These are phyloP conservation scores for Tenthredo notha DNA, from an alignment of 2,888 invertebrate genomes.

Conservation along the genomic window DNA sequence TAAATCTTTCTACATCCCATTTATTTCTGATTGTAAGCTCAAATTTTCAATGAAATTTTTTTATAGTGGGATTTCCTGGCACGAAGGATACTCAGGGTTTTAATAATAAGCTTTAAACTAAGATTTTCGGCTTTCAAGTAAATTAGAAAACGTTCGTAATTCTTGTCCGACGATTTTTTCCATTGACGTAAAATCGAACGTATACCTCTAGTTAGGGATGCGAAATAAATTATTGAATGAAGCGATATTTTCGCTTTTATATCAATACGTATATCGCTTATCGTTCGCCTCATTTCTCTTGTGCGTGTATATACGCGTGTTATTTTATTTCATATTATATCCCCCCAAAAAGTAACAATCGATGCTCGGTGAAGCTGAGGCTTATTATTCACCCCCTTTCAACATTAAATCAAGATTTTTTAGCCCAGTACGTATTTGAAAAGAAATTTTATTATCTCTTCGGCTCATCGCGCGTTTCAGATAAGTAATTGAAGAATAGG, in stretches of 20 bases:
- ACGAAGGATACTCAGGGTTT: background rate
- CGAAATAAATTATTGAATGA: background rate
- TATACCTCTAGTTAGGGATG: background rate
- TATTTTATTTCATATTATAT: background rate
- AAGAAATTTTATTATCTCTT: background rate
- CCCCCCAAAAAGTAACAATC: background rate
- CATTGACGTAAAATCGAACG: conserved; percentile 11
- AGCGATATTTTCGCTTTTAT: background rate
- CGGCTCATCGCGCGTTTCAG: background rate
- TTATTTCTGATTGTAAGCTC: background rate
- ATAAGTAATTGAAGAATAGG: conserved; percentile 2
- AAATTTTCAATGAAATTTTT: background rate
- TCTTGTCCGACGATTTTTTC: background rate
- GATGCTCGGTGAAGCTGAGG: background rate
- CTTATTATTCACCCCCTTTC: conserved; percentile 11
- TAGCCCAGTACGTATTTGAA: background rate
- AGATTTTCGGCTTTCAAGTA: background rate
- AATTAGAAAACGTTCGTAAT: background rate
- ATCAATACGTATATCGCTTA: background rate
- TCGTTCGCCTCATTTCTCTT: background rate
- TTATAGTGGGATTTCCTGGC: background rate
- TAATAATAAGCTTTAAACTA: background rate
- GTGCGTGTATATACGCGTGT: background rate
- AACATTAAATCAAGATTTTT: background rate
- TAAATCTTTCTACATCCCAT: background rate